These are phyloP conservation scores for Palloptera scutellata DNA, from an alignment of 2,888 invertebrate genomes.

Conservation along the genomic window DNA sequence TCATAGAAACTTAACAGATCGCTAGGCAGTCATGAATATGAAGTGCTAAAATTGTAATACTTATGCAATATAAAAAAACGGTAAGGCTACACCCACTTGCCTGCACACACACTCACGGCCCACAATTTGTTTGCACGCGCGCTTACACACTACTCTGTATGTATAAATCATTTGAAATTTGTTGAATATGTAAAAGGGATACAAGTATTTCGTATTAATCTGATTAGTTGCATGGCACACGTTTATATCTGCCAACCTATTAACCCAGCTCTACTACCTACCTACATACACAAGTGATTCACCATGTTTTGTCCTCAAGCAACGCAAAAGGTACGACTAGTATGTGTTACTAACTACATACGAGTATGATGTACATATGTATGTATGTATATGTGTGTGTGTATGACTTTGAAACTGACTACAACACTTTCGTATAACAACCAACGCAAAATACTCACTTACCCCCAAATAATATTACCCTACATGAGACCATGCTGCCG, in stretches of 20 bases:
- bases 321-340: not conserved
- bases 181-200: not conserved
- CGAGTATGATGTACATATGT: too few relatives aligned
- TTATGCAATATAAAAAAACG: slow-evolving; percentile 5
- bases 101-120: not conserved
- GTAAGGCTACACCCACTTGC: too few relatives aligned
- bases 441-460: too few relatives aligned
- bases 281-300: not conserved
- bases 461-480: too few relatives aligned
- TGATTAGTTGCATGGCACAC: slow-evolving; percentile 12
- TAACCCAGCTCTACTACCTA: not conserved
- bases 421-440: too few relatives aligned
- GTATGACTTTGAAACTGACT: too few relatives aligned
- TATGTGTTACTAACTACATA: too few relatives aligned
- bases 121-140: not conserved
- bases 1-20: too few relatives aligned
- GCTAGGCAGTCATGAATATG: too few relatives aligned
- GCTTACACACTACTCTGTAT: too few relatives aligned
- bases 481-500: too few relatives aligned
- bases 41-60: slow-evolving; percentile 17
- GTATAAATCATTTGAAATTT: not conserved
- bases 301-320: not conserved
- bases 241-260: not conserved
- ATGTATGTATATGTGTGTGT: too few relatives aligned
- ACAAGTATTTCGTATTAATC: slow-evolving; percentile 14